These are phyloP conservation scores for Nematostella vectensis DNA, from an alignment of 92 coral and sea anemone genomes.

Conservation along the genomic window DNA sequence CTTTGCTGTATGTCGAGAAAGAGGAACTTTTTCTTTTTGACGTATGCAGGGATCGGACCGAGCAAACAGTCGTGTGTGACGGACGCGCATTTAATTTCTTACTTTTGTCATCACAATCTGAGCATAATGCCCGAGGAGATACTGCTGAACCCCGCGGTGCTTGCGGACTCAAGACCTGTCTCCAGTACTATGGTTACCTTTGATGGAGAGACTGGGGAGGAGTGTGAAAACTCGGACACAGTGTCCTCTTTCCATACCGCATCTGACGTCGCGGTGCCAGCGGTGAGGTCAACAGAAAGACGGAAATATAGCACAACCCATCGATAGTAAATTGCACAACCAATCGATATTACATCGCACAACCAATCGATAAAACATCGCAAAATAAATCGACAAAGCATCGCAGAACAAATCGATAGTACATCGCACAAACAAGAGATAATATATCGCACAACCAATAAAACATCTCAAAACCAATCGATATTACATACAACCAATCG, in stretches of 20 bases:
- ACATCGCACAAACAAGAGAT: no score
- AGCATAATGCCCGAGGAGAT: slow-evolving; percentile 32
- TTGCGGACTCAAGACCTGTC: slow-evolving; percentile 5
- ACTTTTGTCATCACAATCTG: slow-evolving; percentile 57
- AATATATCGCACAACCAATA: no score
- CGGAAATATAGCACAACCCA: no score
- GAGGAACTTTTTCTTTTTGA: slow-evolving; percentile 45
- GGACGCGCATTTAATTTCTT: slow-evolving; percentile 63
- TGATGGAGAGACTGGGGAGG: slow-evolving; percentile 30
- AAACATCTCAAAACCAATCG: no score
- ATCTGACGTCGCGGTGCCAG: slow-evolving; percentile 13
- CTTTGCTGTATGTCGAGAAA: slow-evolving; percentile 51
- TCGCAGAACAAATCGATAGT: no score
- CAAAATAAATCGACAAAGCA: no score
- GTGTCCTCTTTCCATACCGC: slow-evolving; percentile 39
- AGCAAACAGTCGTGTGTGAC: slow-evolving; percentile 8
- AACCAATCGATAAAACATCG: no score
- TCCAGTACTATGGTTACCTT: slow-evolving; percentile 41
- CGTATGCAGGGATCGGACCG: slow-evolving; percentile 33
- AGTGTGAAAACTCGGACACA: slow-evolving; percentile 16
- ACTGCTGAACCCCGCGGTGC: slow-evolving; percentile 11
- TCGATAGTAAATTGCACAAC: no score
- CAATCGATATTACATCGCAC: no score
- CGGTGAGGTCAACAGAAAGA: neutral
- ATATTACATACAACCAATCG: no score